Evolutionary conservation across 2,113 vertebrate genomes (phyloP).

Genomic region (Bombycilla garrulus): DNA sequence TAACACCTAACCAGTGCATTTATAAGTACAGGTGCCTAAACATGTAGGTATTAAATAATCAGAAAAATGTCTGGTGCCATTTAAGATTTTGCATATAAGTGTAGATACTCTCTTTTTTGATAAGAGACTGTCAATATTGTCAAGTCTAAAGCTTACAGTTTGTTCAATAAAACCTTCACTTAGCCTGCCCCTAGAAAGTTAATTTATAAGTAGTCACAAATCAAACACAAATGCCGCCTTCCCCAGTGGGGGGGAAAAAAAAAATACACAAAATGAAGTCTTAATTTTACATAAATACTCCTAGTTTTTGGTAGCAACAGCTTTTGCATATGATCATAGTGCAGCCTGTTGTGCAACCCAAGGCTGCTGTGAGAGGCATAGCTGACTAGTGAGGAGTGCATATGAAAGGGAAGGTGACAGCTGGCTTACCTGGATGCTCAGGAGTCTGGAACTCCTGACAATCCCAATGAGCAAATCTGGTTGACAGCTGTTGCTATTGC

Average conservation of each 20-base stretch:
- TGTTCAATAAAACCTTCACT: not conserved
- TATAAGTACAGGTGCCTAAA: not conserved
- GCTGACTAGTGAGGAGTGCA: not conserved
- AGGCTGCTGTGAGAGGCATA: not conserved
- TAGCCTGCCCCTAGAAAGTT: not conserved
- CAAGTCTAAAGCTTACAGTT: not conserved
- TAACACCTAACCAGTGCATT: not conserved
- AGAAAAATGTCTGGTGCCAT: not conserved
- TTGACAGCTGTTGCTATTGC: not conserved
- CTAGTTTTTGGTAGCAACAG: not conserved
- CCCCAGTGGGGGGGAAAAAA: not conserved
- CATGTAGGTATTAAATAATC: not conserved
- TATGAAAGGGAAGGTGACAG: slow-evolving; percentile 2
- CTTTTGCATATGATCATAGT: not conserved
- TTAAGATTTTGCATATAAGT: not conserved
- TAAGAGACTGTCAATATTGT: not conserved
- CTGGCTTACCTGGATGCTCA: slow-evolving; percentile 23
- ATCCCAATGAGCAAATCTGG: not conserved
- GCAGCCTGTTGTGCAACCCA: not conserved
- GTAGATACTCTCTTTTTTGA: not conserved
- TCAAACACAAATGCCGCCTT: not conserved
- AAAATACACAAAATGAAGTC: not conserved
- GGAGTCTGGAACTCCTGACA: not conserved
- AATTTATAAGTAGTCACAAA: not conserved
- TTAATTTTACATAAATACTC: not conserved